Evolutionary conservation across 1,140 invertebrate species (phyloP), one percentile per base, ranked within the genome.

Genomic region (Ceratoteleas bidentatus): DNA sequence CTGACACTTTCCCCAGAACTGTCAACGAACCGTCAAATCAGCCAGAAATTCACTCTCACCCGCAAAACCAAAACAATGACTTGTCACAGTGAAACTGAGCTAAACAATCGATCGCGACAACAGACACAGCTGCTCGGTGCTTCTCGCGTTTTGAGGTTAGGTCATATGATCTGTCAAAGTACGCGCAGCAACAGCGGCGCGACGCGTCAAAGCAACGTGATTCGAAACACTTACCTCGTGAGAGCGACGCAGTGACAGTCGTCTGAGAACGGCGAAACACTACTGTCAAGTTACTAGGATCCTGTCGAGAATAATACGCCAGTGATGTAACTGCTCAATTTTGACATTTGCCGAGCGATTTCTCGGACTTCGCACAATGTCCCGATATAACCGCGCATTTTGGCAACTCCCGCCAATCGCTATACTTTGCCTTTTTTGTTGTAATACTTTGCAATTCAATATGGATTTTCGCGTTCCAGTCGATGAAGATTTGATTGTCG

Each of bases 261-360:
- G 52, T 10, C 40, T 50, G 14, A 6, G 4, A 54, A 62, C 14
- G 14, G 24, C 15, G 15, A 24, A 24, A 15, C 16, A 43, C 60
- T 45, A n/a, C 9, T 32, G 56, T 74, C 60, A 43, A 3, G 77
- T 76, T 77, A 85, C 79, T 80, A 72, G 77, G 82, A 82, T 76
- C 73, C 72, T 81, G 45, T 77, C 38, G 78, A 75, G 68, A 80
- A 77, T 69, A 74, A 73, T 68, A 10, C 33, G 33, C 11, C 32
- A 61, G 53, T 84, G 83, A 85, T 70, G 83, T 83, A 83, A 85
- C 70, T 60, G 60, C n/a, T 38, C n/a, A 66, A 68, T 80, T 85
- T 83, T 85, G 76, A 85, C 75, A 76, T 75, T 80, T 77, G 72
- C 77, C 80, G 72, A 53, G 60, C 40, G 54, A 32, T 56, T 73